A percentile compares a stretch with the other conserved stretches of the same genome.
Evolutionary conservation across 1,140 invertebrate genomes (phyloP).

Genomic region (Archegozetes longisetosus): DNA sequence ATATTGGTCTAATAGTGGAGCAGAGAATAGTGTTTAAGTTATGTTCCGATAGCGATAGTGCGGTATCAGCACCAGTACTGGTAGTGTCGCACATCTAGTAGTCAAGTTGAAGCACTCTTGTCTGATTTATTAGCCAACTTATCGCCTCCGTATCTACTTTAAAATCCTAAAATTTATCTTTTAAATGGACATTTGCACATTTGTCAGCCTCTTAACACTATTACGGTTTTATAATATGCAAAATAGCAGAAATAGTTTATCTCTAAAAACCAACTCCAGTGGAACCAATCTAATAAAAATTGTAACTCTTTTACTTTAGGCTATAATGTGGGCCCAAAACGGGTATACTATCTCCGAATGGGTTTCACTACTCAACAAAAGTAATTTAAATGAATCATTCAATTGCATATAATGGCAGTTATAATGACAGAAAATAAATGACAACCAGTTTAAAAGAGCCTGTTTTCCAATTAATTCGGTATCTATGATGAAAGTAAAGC

Average conservation of each 20-base stretch:
- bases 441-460: neutral
- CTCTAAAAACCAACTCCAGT: neutral
- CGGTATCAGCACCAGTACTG: no score
- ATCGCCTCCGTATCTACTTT: neutral
- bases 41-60: no score
- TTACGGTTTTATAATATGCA: neutral
- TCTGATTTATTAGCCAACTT: neutral
- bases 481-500: no score
- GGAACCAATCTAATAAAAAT: neutral
- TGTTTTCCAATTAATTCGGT: no score
- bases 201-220: neutral
- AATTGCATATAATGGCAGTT: neutral
- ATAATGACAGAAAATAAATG: neutral
- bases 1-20: no score
- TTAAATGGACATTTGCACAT: neutral
- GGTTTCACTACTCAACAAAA: neutral
- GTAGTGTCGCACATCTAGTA: no score
- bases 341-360: neutral
- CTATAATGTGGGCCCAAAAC: neutral
- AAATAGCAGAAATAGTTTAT: neutral
- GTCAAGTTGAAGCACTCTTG: no score
- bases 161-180: neutral
- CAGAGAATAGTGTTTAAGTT: no score
- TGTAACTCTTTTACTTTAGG: neutral
- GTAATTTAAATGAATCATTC: neutral